Conservation (phyloP, 30 jellyfish, hydroid and myxozoan species). For the Aurelia aurita complex sp. Pacific region DNA sequence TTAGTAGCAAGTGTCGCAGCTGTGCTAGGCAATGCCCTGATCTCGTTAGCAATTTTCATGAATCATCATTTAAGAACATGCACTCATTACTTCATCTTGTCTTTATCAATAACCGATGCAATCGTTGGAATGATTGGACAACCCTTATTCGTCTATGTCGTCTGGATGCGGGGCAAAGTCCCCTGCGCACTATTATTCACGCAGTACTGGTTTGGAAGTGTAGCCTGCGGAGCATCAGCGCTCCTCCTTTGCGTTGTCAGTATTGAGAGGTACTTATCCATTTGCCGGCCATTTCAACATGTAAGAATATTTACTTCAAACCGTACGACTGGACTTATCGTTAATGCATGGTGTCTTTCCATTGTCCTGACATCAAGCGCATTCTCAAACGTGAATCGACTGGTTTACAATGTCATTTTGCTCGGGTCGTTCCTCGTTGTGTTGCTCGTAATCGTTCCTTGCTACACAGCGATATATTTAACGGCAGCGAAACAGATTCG, state of each 20-base stretch:
- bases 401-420: slow-evolving; percentile 4
- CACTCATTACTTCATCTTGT: slow-evolving; percentile 21
- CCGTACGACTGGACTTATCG: background rate
- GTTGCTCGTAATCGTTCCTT: slow-evolving; percentile 11
- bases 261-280: slow-evolving; percentile 22
- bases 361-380: slow-evolving; percentile 19
- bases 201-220: slow-evolving; percentile 44
- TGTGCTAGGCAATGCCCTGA: slow-evolving; percentile 19
- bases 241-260: slow-evolving; percentile 22
- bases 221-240: slow-evolving; percentile 51
- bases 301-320: background rate
- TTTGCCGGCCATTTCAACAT: slow-evolving; percentile 37
- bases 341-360: slow-evolving; percentile 3
- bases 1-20: background rate
- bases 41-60: background rate
- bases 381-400: slow-evolving; percentile 1
- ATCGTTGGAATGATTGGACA: slow-evolving; percentile 35
- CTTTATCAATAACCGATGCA: slow-evolving; percentile 21
- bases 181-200: background rate
- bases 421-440: slow-evolving; percentile 12
- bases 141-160: slow-evolving; percentile 22
- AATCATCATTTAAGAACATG: background rate
- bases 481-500: slow-evolving; percentile 28
- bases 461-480: slow-evolving; percentile 13
- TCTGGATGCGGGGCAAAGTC: background rate